Evolutionary conservation across 2,113 vertebrate genomes (phyloP), one percentile per base, ranked within the genome.

Genomic region (Grammomys dolichurus): DNA sequence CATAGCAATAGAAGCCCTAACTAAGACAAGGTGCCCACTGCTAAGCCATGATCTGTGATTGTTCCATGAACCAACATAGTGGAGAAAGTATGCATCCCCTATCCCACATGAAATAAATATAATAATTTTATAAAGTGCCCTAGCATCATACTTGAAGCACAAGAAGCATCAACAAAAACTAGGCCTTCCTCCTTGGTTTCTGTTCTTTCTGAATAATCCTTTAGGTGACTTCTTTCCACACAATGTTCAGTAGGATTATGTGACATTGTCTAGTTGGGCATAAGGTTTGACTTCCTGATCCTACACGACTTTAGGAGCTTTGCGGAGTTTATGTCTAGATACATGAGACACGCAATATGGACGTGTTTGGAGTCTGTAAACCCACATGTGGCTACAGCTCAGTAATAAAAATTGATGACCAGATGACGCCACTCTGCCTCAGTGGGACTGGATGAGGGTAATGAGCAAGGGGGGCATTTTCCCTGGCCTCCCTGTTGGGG

Each of bases 371-470:
- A 80, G 31, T 76, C 67, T 87, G 20, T 46, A 86, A 87, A 69
- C 56, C 28, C 56, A 80, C 46, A 84, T 54, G 76, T 75, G 48
- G 36, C 43, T 70, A 58, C 24, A 69, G 65, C 77, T 86, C 56
- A 26, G 33, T 89, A 91, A 86, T 73, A 58, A 91, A 87, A 91
- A 80, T 67, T 76, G 56, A 81, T 40, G 78, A 91, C 54, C 63
- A 28, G 40, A 51, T 54, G 33, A 75, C 11, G 14, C 33, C 24
- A 63, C 28, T 81, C 80, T 86, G 43, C 73, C 58, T 91, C 58
- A 33, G 70, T 80, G 70, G 28, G 69, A 48, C 17, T 93, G n/a
- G 73, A 65, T 56, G 26, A 78, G 87, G 36, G 48, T 82, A 78
- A 82, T 16, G 72, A 91, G 10, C 56, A 88, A 78, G 33, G 28